A percentile compares a stretch with the other conserved stretches of the same genome.
These are phyloP conservation scores for Cariama cristata DNA, from an alignment of 2,113 vertebrate genomes.

Conservation along the genomic window DNA sequence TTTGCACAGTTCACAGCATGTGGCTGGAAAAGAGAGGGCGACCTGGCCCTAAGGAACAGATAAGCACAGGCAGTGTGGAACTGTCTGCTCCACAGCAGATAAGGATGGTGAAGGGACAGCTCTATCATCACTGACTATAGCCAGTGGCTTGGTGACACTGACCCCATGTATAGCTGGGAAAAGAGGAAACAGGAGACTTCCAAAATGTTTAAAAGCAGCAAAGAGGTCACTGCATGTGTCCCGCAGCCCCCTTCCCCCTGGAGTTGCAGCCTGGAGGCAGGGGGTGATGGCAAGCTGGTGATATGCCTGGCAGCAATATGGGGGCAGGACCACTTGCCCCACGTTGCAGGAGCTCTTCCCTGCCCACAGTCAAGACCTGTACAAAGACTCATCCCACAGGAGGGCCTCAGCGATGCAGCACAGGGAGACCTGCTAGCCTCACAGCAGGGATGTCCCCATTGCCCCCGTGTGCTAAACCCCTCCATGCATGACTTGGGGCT, in stretches of 20 bases:
- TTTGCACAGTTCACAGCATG: accelerated
- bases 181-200: not conserved
- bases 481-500: accelerated
- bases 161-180: accelerated
- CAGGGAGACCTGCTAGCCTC: not conserved
- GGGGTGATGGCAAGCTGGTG: not conserved
- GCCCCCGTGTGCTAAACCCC: not conserved
- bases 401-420: accelerated
- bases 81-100: not conserved
- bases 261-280: accelerated
- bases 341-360: not conserved
- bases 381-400: not conserved
- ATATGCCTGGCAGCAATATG: not conserved
- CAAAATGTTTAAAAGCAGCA: not conserved
- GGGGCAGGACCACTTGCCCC: not conserved
- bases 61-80: accelerated
- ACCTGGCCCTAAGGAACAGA: not conserved
- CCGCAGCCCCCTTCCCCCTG: not conserved
- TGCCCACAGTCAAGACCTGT: not conserved
- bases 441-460: not conserved
- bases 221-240: not conserved
- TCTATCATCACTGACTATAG: not conserved
- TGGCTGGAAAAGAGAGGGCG: not conserved
- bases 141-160: accelerated
- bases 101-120: not conserved